Base-by-base conservation (phyloP, 2,888 invertebrate species). In the Erebia epiphron region DNA sequence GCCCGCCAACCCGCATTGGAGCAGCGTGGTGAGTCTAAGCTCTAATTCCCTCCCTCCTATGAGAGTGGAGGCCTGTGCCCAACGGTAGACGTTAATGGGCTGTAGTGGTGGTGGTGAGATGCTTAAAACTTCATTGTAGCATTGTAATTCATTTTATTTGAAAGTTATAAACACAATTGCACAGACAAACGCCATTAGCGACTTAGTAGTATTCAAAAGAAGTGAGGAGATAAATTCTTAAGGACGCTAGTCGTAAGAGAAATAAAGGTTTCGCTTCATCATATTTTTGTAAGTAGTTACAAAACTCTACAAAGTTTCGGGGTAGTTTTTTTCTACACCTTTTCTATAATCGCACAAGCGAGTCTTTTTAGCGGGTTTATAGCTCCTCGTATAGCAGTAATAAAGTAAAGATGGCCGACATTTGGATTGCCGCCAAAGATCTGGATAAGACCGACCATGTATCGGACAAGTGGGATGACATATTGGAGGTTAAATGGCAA, bases 341-440 rank as follows among this genome's bases (percentile, higher is more conserved):
- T 69, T 58, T 57, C 57, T 61, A 61, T 70, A 66, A 70, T 54
- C 52, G 66, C 66, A 70, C 46, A 62, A 61, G 50, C 61, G 54
- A 61, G 64, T 67, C 68, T 70, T 70, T 73, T 71, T 60, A 66
- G 67, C 64, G 58, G 58, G 71, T 69, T 72, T 72, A 72, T 75
- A 71, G 71, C 67, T 67, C 65, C 68, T 74, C 71, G 70, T 76
- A 74, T 74, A 72, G 69, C 67, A 69, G 77, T 76, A 77, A 77
- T 77, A 76, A 75, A 77, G 73, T 77, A 75, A 74, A 72, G 72
- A 77, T 67, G 70, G 71, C 69, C 73, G 75, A 76, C 75, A 71
- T 78, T 78, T 78, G 77, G 77, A 73, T 67, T 67, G 57, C 58
- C 60, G 77, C 77, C 77, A 77, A 77, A 77, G 75, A 77, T 75